Percentiles rank a stretch among this genome's conserved stretches.
phyloP scores from a whole-genome alignment of 2,888 invertebrate genomes.

The Drosophila niveifrons region DNA sequence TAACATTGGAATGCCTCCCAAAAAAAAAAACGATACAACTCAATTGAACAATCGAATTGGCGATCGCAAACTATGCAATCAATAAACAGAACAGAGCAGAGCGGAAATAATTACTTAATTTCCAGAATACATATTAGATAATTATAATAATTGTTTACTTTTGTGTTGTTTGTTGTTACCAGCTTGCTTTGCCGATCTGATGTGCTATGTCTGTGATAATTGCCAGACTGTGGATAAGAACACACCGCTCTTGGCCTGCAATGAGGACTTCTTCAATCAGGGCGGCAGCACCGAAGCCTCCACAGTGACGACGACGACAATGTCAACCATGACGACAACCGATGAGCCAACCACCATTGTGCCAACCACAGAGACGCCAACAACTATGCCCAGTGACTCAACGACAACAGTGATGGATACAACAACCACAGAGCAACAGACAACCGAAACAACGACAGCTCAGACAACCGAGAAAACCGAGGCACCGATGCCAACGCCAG shows the following conservation, averaged over 20 bases:
- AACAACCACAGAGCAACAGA: slow-evolving; percentile 19
- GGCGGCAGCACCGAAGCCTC: slow-evolving; percentile 63
- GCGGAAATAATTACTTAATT: not conserved
- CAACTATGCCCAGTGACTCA: slow-evolving; percentile 18
- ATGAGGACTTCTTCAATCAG: slow-evolving; percentile 72
- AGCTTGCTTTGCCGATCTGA: slow-evolving; percentile 73
- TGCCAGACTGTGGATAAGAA: slow-evolving; percentile 66
- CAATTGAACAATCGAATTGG: not conserved
- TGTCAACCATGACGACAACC: slow-evolving; percentile 14
- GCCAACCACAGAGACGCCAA: slow-evolving; percentile 34
- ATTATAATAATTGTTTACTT: not conserved
- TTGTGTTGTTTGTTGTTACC: not conserved
- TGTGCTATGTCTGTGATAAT: slow-evolving; percentile 83
- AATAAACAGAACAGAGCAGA: slow-evolving; percentile 3
- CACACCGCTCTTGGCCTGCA: slow-evolving; percentile 72
- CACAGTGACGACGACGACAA: slow-evolving; percentile 67
- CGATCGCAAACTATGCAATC: slow-evolving; percentile 1
- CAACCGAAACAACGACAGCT: slow-evolving; percentile 17
- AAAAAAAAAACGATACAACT: not conserved
- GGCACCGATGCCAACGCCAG: slow-evolving; percentile 59
- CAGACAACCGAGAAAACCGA: slow-evolving; percentile 42
- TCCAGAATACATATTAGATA: too few species aligned
- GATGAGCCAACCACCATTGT: slow-evolving; percentile 16
- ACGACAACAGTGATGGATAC: slow-evolving; percentile 24
- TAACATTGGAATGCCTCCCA: slow-evolving; percentile 4